Evolutionary conservation across 2,113 vertebrate genomes (phyloP), one percentile per base, ranked within the genome.

Genomic region (Pluvianellus socialis): DNA sequence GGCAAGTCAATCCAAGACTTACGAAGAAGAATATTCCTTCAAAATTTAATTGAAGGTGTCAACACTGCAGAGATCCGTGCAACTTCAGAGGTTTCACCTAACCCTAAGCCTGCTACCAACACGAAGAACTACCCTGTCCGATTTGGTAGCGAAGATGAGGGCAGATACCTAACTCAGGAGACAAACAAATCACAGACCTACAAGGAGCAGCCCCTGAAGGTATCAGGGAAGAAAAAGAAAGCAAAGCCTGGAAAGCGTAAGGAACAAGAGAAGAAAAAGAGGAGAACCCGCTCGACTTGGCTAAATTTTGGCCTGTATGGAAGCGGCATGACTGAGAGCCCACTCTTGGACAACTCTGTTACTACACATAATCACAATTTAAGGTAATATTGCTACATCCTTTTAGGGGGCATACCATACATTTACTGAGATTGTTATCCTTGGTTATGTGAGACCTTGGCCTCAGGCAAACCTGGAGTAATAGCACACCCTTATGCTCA

Each of bases 211-310:
- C 98, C 98, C 6, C 96, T 98, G 72, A 99, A 98, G 92, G 96
- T 62, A 0, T 96, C 98, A 0, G 98, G 98, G 22, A 99, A 98
- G 98, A 99, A 99, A 95, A 99, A 99, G 98, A 99, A 99, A 97
- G 98, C 98, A 2, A 98, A 99, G 42, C 97, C 98, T 2, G 99
- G 99, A 17, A 99, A 99, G 94, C 98, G 99, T 88, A 98, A 99
- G 95, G 99, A 99, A 5, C 99, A 99, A 8, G 99, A 99, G 63
- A 99, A 99, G 98, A 99, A 98, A 95, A 99, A 98, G 95, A 98
- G 99, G 87, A 84, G 99, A 91, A 98, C 98, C 10, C 98, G 99
- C 19, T 99, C 99, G 0, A 40, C 98, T 63, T 92, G 97, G 97
- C 86, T 14, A 35, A 92, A 74, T 85, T n/a, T 74, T 14, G 86